Base-by-base conservation (phyloP, 2,888 invertebrate genomes). In the Pseudanteris insignis region DNA sequence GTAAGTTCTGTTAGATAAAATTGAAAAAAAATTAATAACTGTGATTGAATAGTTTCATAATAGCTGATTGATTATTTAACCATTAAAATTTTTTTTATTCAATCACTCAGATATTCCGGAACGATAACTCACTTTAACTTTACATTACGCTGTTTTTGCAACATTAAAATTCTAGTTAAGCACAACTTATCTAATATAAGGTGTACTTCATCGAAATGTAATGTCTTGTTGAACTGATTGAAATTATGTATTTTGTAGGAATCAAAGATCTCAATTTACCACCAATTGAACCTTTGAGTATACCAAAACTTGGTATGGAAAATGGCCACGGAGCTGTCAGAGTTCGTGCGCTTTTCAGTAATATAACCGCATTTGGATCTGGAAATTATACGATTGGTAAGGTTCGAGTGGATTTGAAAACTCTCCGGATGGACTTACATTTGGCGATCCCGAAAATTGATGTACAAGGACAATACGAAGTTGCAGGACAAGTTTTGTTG, bases 281-380 rank as follows among this genome's bases (percentile, higher is more conserved):
- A 0, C 85, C 89, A 0, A 87, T 91, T 66, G 91, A 91, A 70
- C 91, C 91, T 0, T 80, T 91, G 65, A 80, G 82, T 51, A 88
- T 91, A 50, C 87, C 88, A 33, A 84, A 86, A 54, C 82, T 92
- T 64, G 84, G 87, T 33, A 91, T 91, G 86, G 89, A 90, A 75
- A 91, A 92, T 75, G 87, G 88, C 0, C 88, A 88, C 6, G 91
- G 91, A 0, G 86, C 90, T 0, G 89, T 91, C 9, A 83, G 89
- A 57, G 86, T 91, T 9, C 85, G 87, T 6, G 90, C 90, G 0
- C 81, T 86, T 0, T 91, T 91, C 79, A 86, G 82, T 50, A 90
- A 91, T 72, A 89, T 91, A 68, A 88, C 89, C 0, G 88, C 89
- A 0, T 79, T 85, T n/a, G 91, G 91, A 25, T 88, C 89, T 9